phyloP scores from a whole-genome alignment of 2,113 vertebrate species.

The Pipa parva region DNA sequence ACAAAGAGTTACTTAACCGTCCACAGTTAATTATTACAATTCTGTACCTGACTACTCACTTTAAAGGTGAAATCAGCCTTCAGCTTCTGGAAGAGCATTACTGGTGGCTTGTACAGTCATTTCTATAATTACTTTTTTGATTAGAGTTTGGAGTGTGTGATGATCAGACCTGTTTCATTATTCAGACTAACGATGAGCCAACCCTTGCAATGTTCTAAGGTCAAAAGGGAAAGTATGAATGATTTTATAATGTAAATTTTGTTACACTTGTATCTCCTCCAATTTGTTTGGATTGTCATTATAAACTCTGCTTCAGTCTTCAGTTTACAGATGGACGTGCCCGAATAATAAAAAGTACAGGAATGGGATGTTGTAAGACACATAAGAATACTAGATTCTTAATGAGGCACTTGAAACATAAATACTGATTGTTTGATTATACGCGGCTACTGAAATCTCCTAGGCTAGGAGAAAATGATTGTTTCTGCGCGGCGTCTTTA shows the following conservation, averaged over 20 bases:
- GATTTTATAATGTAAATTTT: slow-evolving; percentile 40
- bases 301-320: slow-evolving; percentile 25
- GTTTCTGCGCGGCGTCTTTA: not conserved
- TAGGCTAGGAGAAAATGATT: slow-evolving; percentile 2
- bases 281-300: slow-evolving; percentile 38
- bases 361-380: slow-evolving; percentile 10
- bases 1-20: slow-evolving; percentile 19
- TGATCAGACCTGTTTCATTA: slow-evolving; percentile 39
- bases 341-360: slow-evolving; percentile 23
- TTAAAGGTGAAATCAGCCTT: slow-evolving; percentile 35
- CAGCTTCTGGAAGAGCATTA: slow-evolving; percentile 29
- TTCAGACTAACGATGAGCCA: slow-evolving; percentile 38
- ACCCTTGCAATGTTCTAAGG: slow-evolving; percentile 40
- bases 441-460: slow-evolving; percentile 20
- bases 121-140: slow-evolving; percentile 45
- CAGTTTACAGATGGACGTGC: slow-evolving; percentile 18
- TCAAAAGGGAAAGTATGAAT: slow-evolving; percentile 38
- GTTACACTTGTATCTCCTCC: slow-evolving; percentile 38
- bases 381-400: slow-evolving; percentile 12
- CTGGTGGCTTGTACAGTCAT: slow-evolving; percentile 32
- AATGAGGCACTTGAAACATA: slow-evolving; percentile 22
- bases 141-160: slow-evolving; percentile 38
- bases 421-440: slow-evolving; percentile 33
- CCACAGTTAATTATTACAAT: slow-evolving; percentile 22
- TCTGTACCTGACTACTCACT: slow-evolving; percentile 23